These are phyloP conservation scores for Drosophila jambulina DNA, from an alignment of 1,140 invertebrate species.

Conservation along the genomic window DNA sequence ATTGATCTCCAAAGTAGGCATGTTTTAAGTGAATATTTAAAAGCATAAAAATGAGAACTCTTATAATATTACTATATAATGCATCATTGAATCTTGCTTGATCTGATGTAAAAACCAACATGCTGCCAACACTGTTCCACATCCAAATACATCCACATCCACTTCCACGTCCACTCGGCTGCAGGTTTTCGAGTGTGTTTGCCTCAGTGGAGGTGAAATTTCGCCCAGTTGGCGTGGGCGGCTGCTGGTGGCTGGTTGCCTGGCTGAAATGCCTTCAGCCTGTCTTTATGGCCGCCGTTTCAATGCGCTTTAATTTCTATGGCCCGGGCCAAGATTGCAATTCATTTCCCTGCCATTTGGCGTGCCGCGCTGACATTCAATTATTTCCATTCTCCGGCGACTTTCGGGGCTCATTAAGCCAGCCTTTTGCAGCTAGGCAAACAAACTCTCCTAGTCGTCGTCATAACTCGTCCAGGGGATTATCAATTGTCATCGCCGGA, in stretches of 20 bases:
- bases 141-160: constrained; percentile 37
- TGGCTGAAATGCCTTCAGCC: constrained; percentile 58
- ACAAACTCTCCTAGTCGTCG: constrained; percentile 16
- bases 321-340: constrained; percentile 48
- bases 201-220: constrained; percentile 65
- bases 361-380: constrained; percentile 35
- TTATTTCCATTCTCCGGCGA: constrained; percentile 31
- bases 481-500: constrained; percentile 56
- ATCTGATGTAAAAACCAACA: not conserved
- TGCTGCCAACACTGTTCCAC: constrained; percentile 17
- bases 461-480: constrained; percentile 41
- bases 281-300: constrained; percentile 67
- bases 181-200: constrained; percentile 59
- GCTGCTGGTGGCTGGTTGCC: constrained; percentile 5
- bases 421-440: constrained; percentile 11
- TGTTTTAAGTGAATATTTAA: not conserved
- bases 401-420: constrained; percentile 31
- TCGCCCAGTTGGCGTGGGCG: constrained; percentile 62
- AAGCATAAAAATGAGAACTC: not conserved
- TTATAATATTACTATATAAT: not conserved
- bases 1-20: no score
- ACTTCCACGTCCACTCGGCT: constrained; percentile 47
- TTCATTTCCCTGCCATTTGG: constrained; percentile 65
- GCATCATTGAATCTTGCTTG: no score
- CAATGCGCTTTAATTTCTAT: constrained; percentile 66